Evolutionary conservation across 2,888 invertebrate genomes (phyloP).

Genomic region (Ophraella communa): DNA sequence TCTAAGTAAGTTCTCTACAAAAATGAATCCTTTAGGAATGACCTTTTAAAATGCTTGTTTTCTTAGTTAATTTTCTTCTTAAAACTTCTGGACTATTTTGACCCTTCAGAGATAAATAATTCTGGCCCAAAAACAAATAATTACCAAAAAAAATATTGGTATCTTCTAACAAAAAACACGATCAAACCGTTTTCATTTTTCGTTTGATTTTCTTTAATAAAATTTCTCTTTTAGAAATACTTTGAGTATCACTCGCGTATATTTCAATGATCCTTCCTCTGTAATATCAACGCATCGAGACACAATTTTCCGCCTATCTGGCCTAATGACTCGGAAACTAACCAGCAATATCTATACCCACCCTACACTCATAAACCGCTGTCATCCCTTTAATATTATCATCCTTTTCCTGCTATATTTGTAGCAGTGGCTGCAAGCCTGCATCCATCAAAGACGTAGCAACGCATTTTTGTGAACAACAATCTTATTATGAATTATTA

Average conservation of each 20-base stretch:
- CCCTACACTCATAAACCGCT: conserved; percentile 28
- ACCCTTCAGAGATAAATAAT: too few relatives aligned
- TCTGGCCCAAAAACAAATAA: neutral
- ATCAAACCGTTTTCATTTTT: conserved; percentile 5
- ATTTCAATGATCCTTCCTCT: conserved; percentile 22
- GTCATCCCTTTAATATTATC: conserved; percentile 19
- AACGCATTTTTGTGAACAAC: neutral
- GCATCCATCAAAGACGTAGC: conserved; percentile 8
- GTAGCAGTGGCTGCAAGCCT: conserved; percentile 2
- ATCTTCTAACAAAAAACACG: neutral
- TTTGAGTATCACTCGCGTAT: neutral
- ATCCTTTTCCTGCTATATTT: neutral
- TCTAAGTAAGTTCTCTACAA: too few relatives aligned
- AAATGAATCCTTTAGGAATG: too few relatives aligned
- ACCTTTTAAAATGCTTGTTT: too few relatives aligned
- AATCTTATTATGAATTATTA: neutral
- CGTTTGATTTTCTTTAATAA: conserved; percentile 23
- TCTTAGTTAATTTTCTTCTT: too few relatives aligned
- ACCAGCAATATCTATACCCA: conserved; percentile 35
- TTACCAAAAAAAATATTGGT: neutral
- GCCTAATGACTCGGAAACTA: conserved; percentile 40
- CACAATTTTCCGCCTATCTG: conserved; percentile 41
- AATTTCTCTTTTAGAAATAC: neutral
- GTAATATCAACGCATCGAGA: conserved; percentile 27
- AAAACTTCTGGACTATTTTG: too few relatives aligned